Evolutionary conservation across 1,140 invertebrate genomes (phyloP), one percentile per base, ranked within the genome.

Genomic region (Drusus annulatus): DNA sequence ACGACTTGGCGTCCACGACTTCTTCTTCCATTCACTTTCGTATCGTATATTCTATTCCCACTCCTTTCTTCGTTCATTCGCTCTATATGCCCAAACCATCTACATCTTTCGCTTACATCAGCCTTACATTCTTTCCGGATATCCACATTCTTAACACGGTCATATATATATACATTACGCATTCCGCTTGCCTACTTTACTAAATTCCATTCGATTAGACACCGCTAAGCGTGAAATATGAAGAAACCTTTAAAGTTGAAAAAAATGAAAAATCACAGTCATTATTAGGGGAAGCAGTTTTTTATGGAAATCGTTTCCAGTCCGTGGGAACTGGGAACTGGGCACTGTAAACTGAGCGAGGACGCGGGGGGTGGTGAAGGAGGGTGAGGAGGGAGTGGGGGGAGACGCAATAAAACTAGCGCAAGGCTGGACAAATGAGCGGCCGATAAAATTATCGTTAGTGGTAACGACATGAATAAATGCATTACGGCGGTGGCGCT

Each of bases 391-490:
- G 3, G 31, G 31, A 2, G 3, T 1, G 17, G 58, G 13, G n/a
- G 19, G n/a, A 45, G n/a, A 23, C 13, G 62, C 62, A 28, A 65
- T 75, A 75, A 75, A 62, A 76, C 74, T 76, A 76, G 36, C 74
- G 74, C 73, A 86, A 86, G 87, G 88, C 86, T 23, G 88, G 87
- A 87, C 87, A 90, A 90, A 90, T 90, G 88, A 90, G 89, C 88
- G 89, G 88, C 88, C 88, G 88, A 90, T 90, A 90, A 90, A 90
- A 90, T 90, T 89, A 90, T 89, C 89, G 88, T 90, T 90, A 90
- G 88, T 88, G 87, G 88, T 90, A 90, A 90, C 89, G 88, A 90
- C 88, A 90, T 89, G 89, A 90, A 90, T 90, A 90, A 90, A 90
- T 90, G 89, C 88, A 90, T 86, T 87, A 79, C 62, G 81, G 52